Evolutionary conservation across 2,888 invertebrate species (phyloP).

Genomic region (Dryobota labecula): DNA sequence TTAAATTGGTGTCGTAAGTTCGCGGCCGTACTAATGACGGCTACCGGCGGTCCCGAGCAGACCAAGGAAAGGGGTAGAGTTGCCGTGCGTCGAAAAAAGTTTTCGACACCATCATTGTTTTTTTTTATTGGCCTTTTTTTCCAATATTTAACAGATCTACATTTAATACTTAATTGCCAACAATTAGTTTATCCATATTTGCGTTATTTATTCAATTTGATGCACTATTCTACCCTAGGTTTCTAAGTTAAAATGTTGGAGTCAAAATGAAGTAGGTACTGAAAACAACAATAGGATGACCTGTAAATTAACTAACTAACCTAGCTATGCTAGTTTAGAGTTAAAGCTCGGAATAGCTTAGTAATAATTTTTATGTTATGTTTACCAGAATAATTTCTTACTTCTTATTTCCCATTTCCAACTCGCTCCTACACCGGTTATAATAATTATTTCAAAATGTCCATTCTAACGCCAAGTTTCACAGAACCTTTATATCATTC

Average conservation of each 20-base stretch:
- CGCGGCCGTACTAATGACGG: constrained; percentile 85
- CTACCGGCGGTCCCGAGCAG: constrained; percentile 79
- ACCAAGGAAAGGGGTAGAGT: constrained; percentile 59
- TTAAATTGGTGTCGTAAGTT: constrained; percentile 86
- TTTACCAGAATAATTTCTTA: not conserved
- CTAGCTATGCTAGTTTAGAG: not conserved
- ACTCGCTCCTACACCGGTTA: not conserved
- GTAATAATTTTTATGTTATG: not conserved
- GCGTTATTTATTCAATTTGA: not conserved
- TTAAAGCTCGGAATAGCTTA: not conserved
- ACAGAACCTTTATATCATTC: constrained; percentile 75
- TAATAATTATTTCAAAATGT: constrained; percentile 55
- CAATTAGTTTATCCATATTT: no score
- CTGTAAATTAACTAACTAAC: not conserved
- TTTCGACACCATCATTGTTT: not conserved
- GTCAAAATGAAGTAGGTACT: not conserved
- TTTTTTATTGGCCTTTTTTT: no score
- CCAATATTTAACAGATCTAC: not conserved
- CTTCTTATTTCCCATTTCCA: not conserved
- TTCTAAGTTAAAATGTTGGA: not conserved
- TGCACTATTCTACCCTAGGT: not conserved
- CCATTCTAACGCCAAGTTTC: constrained; percentile 66
- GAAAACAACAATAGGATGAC: not conserved
- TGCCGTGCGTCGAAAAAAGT: not conserved
- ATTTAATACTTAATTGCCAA: not conserved